Evolutionary conservation across 2,888 invertebrate species (phyloP), one percentile per base, ranked within the genome.

Genomic region (Malthinus seriepunctatus): DNA sequence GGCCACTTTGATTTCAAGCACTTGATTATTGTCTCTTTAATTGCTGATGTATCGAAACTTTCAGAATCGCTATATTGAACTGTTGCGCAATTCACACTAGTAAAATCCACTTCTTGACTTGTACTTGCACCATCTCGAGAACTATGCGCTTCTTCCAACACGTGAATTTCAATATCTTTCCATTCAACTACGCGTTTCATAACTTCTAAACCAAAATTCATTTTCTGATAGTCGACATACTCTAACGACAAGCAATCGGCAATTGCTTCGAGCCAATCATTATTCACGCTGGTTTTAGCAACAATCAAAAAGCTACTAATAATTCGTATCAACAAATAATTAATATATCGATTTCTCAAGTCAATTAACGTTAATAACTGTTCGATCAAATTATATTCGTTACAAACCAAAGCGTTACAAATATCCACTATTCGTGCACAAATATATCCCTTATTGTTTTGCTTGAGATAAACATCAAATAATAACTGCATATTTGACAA

Each of bases 171-270:
- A 31, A 88, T 80, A 77, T 94, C 93, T 72, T 91, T 93, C 89
- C 93, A 93, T 73, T 94, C 93, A 0, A 94, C 90, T 70, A 94
- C 90, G 67, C 91, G 85, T 73, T 91, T 91, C 49, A 94, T 89
- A 44, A 94, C 86, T 74, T 93, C 93, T 68, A 94, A 80, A 63
- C 90, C 90, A 76, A 93, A 93, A 70, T 90, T 87, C 76, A 93
- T 90, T 76, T 91, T 90, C 51, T 83, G 80, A 72, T 85, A 84
- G 75, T 88, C 86, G 46, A 85, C 82, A 69, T 85, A 85, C 74
- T 86, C 85, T 49, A 84, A 80, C 65, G 87, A 86, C 56, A 91
- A 81, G 72, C 89, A 90, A 70, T 88, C 88, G 0, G 89, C 86
- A 14, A 91, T 84, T 66, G 87, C 88, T 69, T 91, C 91, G 14